phyloP scores from a whole-genome alignment of 2,113 vertebrate species.

The Hipposideros armiger region DNA sequence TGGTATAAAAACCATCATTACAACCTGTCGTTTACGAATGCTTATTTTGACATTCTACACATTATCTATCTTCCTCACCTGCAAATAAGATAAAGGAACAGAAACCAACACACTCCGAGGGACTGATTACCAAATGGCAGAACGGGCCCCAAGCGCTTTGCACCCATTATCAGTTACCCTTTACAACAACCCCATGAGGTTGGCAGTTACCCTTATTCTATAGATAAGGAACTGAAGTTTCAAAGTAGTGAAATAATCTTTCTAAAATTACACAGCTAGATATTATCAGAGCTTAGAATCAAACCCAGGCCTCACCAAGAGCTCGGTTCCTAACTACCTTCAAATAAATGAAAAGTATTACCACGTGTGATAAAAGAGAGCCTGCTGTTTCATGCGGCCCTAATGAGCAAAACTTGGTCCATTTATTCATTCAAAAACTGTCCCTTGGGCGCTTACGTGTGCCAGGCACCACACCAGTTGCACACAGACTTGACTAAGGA shows the following conservation, averaged over 20 bases:
- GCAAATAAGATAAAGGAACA: neutral
- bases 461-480: neutral
- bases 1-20: neutral
- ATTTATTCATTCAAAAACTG: neutral
- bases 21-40: neutral
- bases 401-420: neutral
- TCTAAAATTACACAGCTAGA: neutral
- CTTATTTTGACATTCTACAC: constrained; percentile 22
- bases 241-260: neutral
- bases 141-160: neutral
- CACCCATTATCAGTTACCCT: neutral
- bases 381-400: neutral
- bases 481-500: neutral
- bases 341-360: neutral
- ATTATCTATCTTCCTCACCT: neutral
- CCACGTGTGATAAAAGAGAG: neutral
- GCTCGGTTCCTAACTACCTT: neutral
- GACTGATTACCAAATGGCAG: neutral
- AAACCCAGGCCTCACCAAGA: neutral
- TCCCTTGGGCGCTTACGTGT: neutral
- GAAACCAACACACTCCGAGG: neutral
- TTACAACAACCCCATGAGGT: neutral
- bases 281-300: neutral
- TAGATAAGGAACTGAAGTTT: neutral
- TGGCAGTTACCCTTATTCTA: neutral